These are phyloP conservation scores for Sciurus carolinensis DNA, from an alignment of 2,797 vertebrate species.

Conservation along the genomic window DNA sequence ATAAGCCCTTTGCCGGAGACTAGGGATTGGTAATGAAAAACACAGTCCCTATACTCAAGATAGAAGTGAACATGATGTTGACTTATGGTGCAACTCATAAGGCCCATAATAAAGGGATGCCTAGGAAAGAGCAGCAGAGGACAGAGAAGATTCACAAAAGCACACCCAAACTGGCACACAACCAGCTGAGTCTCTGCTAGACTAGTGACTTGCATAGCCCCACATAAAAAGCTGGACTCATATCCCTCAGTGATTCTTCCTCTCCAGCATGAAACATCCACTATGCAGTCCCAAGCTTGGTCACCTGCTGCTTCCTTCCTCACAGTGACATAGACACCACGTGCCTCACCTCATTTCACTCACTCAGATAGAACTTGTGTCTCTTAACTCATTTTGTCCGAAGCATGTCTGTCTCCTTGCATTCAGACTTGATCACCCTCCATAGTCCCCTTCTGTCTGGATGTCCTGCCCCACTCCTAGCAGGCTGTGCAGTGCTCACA, in stretches of 20 bases:
- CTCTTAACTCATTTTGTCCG: not conserved
- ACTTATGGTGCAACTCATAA: not conserved
- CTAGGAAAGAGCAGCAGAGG: not conserved
- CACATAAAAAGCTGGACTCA: not conserved
- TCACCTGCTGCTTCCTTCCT: not conserved
- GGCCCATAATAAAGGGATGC: not conserved
- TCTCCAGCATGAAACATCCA: not conserved
- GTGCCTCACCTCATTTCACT: no score
- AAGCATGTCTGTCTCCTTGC: not conserved
- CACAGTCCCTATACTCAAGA: not conserved
- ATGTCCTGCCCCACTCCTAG: not conserved
- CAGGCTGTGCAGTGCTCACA: not conserved
- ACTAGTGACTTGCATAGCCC: not conserved
- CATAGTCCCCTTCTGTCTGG: not conserved
- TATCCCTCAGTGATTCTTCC: not conserved
- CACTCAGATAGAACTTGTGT: not conserved
- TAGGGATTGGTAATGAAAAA: not conserved
- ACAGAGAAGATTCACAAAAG: not conserved
- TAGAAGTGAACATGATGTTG: not conserved
- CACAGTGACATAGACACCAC: not conserved
- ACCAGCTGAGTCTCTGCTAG: not conserved
- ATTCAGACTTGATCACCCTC: not conserved
- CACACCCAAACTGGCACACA: not conserved
- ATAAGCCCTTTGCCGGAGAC: not conserved
- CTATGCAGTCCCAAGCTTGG: not conserved